Base-by-base conservation (phyloP, 2,113 vertebrate genomes). In the Hystrix cristata region DNA sequence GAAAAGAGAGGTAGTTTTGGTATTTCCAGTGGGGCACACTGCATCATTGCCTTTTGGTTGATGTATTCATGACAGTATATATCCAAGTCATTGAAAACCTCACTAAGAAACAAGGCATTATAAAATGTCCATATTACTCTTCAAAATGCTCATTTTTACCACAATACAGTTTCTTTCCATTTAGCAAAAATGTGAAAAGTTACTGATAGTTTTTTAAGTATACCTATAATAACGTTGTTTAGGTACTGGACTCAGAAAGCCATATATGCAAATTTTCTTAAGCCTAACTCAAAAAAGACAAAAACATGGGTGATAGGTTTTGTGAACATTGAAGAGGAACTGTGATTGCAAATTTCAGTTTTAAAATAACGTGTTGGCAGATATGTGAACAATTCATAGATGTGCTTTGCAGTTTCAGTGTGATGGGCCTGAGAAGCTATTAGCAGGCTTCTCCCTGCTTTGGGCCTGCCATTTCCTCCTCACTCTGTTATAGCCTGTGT, bases 81-180 rank as follows among this genome's bases (percentile, higher is more conserved):
- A 60, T 80, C 60, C 3, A 90, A 91, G 46, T 88, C 90, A 88
- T 91, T 80, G 27, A 89, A 95, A 97, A 95, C 55, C 23, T 93
- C 46, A 69, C 62, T 85, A 72, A 92, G 65, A 4, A 93, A 31
- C 23, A 71, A 59, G 8, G 57, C 48, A 43, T 91, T 84, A 84
- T 46, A 67, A 89, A 92, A 29, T 89, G 65, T 81, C n/a, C 38
- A 1, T 95, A 48, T 92, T 82, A 43, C 9, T 62, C 25, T 72
- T 96, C 46, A 87, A 25, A 85, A 85, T 65, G 82, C 1, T 90
- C 60, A 60, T 83, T 95, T 96, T 79, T 78, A 57, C 53, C 60
- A 3, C 60, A 59, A 60, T 51, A 21, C 5, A 79, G 19, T 74
- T 85, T 55, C 25, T 94, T 95, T 94, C 12, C 11, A 83, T 38